These are phyloP conservation scores for Tachina grossa DNA, from an alignment of 2,888 invertebrate species.

Conservation along the genomic window DNA sequence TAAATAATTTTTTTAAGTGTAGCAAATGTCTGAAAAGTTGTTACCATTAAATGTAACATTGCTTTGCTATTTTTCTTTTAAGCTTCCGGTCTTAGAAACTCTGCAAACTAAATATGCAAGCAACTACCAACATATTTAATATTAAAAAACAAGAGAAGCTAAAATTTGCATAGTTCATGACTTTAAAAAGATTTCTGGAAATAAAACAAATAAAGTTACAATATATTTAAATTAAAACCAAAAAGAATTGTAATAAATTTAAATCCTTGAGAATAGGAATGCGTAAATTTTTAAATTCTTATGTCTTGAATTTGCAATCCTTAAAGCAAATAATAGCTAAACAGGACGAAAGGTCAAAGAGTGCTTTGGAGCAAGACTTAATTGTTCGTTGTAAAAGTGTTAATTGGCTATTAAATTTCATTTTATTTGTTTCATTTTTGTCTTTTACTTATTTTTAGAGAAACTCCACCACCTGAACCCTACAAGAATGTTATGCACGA, in stretches of 20 bases:
- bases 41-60: slow-evolving; percentile 36
- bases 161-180: slow-evolving; percentile 81
- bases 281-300: slow-evolving; percentile 16
- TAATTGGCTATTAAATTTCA: slow-evolving; percentile 49
- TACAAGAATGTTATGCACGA: slow-evolving; percentile 96
- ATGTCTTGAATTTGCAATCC: slow-evolving; percentile 9
- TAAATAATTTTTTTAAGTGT: slow-evolving; percentile 43
- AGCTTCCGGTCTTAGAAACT: slow-evolving; percentile 63
- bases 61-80: slow-evolving; percentile 20
- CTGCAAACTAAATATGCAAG: slow-evolving; percentile 22
- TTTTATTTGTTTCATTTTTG: slow-evolving; percentile 44
- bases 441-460: slow-evolving; percentile 75
- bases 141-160: not conserved
- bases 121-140: slow-evolving; percentile 19
- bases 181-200: slow-evolving; percentile 75
- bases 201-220: not conserved
- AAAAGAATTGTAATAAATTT: not conserved
- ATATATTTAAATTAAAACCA: not conserved
- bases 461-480: slow-evolving; percentile 81
- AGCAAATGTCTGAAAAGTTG: slow-evolving; percentile 13
- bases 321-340: slow-evolving; percentile 12
- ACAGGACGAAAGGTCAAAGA: slow-evolving; percentile 51
- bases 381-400: slow-evolving; percentile 40
- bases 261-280: not conserved
- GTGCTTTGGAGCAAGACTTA: slow-evolving; percentile 17